phyloP scores from a whole-genome alignment of 2,113 vertebrate genomes.

The Clinocottus analis region DNA sequence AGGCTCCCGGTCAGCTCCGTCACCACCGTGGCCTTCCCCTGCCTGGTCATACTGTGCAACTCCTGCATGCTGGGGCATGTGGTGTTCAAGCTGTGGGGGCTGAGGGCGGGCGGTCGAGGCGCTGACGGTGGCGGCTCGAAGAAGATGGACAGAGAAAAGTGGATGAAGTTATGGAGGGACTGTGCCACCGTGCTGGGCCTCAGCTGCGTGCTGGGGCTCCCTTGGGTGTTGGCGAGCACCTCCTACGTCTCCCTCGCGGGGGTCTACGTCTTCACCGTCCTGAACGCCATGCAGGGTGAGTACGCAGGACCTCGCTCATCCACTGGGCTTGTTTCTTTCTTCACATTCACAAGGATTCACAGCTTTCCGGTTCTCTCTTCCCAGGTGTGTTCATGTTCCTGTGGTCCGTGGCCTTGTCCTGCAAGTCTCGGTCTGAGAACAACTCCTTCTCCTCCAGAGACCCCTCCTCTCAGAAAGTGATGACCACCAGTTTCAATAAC shows the following conservation, averaged over 20 bases:
- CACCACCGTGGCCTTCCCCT: slow-evolving; percentile 87
- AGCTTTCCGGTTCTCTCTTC: background rate
- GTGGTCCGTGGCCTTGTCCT: slow-evolving; percentile 74
- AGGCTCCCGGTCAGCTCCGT: slow-evolving; percentile 72
- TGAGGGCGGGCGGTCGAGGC: slow-evolving; percentile 51
- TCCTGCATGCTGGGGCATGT: slow-evolving; percentile 86
- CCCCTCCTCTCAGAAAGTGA: slow-evolving; percentile 70
- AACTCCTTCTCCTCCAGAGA: slow-evolving; percentile 52
- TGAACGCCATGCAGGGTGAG: slow-evolving; percentile 94
- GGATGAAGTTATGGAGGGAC: slow-evolving; percentile 77
- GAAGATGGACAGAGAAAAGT: slow-evolving; percentile 23
- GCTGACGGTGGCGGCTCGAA: background rate
- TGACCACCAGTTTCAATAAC: slow-evolving; percentile 67
- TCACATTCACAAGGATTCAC: background rate
- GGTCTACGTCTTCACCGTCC: slow-evolving; percentile 89
- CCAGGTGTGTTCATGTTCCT: slow-evolving; percentile 80
- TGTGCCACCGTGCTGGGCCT: slow-evolving; percentile 85
- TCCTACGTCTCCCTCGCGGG: slow-evolving; percentile 82
- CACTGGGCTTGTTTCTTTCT: background rate
- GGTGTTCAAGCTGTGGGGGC: slow-evolving; percentile 81
- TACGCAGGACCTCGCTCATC: background rate
- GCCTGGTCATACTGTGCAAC: slow-evolving; percentile 89
- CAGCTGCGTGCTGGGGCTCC: slow-evolving; percentile 89
- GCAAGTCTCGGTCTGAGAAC: slow-evolving; percentile 52
- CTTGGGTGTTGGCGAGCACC: slow-evolving; percentile 87